These are phyloP conservation scores for Sipha flava DNA, from an alignment of 1,140 invertebrate genomes.

Conservation along the genomic window DNA sequence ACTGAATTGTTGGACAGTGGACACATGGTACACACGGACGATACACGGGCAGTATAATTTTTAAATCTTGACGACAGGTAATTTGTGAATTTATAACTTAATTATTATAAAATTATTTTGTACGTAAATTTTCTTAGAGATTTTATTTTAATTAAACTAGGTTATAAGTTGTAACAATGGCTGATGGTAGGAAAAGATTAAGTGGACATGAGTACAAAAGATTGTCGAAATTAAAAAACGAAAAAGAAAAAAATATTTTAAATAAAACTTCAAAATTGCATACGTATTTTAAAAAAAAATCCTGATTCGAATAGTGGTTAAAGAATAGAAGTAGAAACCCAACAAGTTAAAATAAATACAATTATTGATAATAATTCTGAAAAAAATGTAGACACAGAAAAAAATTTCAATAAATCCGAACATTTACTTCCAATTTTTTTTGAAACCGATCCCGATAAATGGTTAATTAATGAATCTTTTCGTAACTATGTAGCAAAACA, in stretches of 20 bases:
- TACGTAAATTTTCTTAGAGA: not conserved
- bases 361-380: not conserved
- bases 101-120: not conserved
- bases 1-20: not conserved
- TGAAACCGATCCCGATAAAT: not conserved
- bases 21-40: not conserved
- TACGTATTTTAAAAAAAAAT: slow-evolving; percentile 1
- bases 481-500: not conserved
- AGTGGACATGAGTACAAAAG: not conserved
- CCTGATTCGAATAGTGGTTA: not conserved
- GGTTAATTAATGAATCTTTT: slow-evolving; percentile 17
- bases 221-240: not conserved
- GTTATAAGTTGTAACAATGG: slow-evolving; percentile 17
- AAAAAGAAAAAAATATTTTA: not conserved
- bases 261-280: not conserved
- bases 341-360: not conserved
- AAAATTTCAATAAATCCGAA: not conserved
- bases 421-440: slow-evolving; percentile 2
- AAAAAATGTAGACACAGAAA: not conserved
- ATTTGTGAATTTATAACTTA: not conserved
- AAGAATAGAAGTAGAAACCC: not conserved
- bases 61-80: not conserved
- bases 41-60: not conserved
- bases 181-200: slow-evolving; percentile 7
- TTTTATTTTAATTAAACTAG: slow-evolving; percentile 14